Base-by-base conservation (phyloP, 1,140 invertebrate species). In the Drosophila carrolli region DNA sequence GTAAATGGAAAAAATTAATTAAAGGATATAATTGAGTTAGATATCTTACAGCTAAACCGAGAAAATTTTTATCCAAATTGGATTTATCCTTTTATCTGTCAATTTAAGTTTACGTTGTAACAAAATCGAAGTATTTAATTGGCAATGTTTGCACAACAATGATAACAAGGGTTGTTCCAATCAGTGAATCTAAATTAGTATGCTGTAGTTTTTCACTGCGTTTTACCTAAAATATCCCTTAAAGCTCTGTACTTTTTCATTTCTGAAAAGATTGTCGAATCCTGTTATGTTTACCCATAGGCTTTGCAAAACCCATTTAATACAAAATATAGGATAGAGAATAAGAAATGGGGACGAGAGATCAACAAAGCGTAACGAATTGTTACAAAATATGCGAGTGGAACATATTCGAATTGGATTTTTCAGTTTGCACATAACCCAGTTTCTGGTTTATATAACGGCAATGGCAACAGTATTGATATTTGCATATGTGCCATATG, bases 401-500 rank as follows among this genome's bases (percentile, higher is more conserved):
- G 51, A 56, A 57, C 51, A 57, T 54, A 73, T 65, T 43, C 53
- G 10, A 56, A 63, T 56, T 75, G 71, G 71, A 65, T 58, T 50
- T 37, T 66, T 71, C 37, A 43, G 66, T 44, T 41, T 47, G 68
- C 68, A 50, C 68, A 71, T 75, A 75, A 75, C 72, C 72, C 51
- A 75, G 72, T 75, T 75, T 75, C 59, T 50, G 43, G 48, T 68
- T 48, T 68, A 46, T 68, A 40, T 72, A 58, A 58, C 57, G 46
- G 68, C 68, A 71, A 71, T 75, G 72, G 37, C 40, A 65, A 56
- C 51, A 60, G 71, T 75, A 75, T 75, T 75, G 70, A 75, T 75
- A 75, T 75, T 75, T 75, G 68, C 68, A 72, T 72, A 71, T 71
- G 68, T 71, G 67, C 53, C 72, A 75, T 75, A 65, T 75, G 60